Conservation (phyloP, 2,113 vertebrate species). For the Hyperopisus bebe region DNA sequence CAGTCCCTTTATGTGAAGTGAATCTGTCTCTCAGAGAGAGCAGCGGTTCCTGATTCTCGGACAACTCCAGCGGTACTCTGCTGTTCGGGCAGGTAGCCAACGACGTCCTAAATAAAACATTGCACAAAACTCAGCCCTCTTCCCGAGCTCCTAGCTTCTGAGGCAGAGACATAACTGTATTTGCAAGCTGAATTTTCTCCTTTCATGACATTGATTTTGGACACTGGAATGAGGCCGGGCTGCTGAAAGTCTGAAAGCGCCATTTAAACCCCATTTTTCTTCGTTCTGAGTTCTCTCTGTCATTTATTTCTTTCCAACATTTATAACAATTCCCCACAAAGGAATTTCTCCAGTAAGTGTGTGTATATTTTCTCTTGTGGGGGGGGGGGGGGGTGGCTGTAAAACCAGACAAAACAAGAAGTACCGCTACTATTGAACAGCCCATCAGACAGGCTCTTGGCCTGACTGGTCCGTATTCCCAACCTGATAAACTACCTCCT, state of each 20-base stretch:
- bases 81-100: not conserved
- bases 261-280: slow-evolving; percentile 3
- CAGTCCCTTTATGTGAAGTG: not conserved
- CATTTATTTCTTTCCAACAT: not conserved
- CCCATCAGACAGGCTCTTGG: not conserved
- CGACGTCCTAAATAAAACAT: not conserved
- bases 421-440: not conserved
- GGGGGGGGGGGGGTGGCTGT: not conserved
- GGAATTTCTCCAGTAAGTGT: not conserved
- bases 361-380: not conserved
- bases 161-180: not conserved
- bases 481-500: not conserved
- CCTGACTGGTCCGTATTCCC: not conserved
- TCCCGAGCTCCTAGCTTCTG: not conserved
- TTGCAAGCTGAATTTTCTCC: not conserved
- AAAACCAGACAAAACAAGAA: not conserved
- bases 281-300: not conserved
- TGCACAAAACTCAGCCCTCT: not conserved
- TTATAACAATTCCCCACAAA: not conserved
- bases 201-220: not conserved
- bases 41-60: not conserved
- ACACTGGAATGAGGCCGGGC: not conserved
- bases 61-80: not conserved
- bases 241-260: not conserved
- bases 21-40: not conserved